A percentile compares a stretch with the other conserved stretches of the same genome.
Evolutionary conservation across 2,113 vertebrate species (phyloP).

Genomic region (Phalacrocorax aristotelis): DNA sequence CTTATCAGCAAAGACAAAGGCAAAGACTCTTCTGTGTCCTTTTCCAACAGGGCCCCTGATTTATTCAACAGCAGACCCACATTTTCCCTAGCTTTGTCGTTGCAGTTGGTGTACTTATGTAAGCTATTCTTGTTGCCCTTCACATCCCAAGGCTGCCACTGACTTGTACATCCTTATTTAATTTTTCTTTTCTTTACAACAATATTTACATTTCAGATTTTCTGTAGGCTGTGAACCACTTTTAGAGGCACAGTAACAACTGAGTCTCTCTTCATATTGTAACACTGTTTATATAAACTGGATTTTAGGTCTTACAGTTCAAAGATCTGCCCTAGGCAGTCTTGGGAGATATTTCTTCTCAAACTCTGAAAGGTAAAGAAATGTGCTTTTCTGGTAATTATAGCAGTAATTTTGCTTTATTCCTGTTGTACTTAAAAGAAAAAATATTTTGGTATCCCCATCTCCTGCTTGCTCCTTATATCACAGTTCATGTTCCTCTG

Average conservation of each 20-base stretch:
- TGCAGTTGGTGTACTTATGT: background rate
- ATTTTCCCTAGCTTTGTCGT: background rate
- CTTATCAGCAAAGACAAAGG: background rate
- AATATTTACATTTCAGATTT: background rate
- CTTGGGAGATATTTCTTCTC: background rate
- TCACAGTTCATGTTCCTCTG: background rate
- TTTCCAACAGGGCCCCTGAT: rapidly evolving
- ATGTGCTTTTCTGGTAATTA: background rate
- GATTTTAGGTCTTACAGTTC: background rate
- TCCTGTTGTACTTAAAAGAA: background rate
- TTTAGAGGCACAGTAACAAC: background rate
- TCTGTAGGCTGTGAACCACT: background rate
- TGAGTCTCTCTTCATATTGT: background rate
- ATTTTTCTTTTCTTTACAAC: background rate
- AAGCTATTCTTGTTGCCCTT: background rate
- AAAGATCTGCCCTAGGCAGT: background rate
- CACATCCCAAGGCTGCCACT: background rate
- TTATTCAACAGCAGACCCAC: background rate
- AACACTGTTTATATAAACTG: background rate
- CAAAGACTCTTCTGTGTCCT: background rate
- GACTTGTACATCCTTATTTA: background rate
- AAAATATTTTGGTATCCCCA: rapidly evolving
- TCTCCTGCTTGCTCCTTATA: background rate
- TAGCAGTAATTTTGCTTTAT: background rate
- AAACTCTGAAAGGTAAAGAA: background rate